Evolutionary conservation across 1,140 invertebrate genomes (phyloP).

Genomic region (Octopus sinensis): DNA sequence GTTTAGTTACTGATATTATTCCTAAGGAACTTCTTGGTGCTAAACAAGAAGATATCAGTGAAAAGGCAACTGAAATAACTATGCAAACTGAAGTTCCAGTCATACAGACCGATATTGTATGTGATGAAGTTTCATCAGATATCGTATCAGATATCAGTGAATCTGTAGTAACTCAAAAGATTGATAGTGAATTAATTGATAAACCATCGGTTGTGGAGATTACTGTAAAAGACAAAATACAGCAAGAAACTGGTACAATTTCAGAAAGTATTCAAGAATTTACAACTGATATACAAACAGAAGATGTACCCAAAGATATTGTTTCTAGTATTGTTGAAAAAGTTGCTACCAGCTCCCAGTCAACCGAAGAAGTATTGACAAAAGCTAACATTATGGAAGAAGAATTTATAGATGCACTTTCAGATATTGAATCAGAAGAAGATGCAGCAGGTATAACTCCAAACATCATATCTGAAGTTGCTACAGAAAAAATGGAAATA

Average conservation of each 20-base stretch:
- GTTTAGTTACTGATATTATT: not conserved
- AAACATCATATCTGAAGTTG: not conserved
- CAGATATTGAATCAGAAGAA: not conserved
- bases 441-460: not conserved
- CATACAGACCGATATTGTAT: not conserved
- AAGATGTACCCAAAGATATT: constrained; percentile 1
- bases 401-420: not conserved
- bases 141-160: not conserved
- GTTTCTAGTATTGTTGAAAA: constrained; percentile 7
- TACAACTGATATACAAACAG: constrained; percentile 12
- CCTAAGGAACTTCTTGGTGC: constrained; percentile 25
- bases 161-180: not conserved
- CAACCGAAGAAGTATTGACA: not conserved
- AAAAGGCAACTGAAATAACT: constrained; percentile 20
- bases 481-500: not conserved
- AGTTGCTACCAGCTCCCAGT: not conserved
- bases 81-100: constrained; percentile 18
- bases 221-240: not conserved
- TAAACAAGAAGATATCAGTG: not conserved
- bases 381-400: constrained; percentile 17
- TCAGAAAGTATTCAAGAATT: constrained; percentile 17
- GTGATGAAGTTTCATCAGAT: not conserved
- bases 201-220: not conserved
- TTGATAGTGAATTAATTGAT: not conserved
- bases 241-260: not conserved